These are phyloP conservation scores for Urocitellus parryii DNA, from an alignment of 2,113 vertebrate genomes.

Conservation along the genomic window DNA sequence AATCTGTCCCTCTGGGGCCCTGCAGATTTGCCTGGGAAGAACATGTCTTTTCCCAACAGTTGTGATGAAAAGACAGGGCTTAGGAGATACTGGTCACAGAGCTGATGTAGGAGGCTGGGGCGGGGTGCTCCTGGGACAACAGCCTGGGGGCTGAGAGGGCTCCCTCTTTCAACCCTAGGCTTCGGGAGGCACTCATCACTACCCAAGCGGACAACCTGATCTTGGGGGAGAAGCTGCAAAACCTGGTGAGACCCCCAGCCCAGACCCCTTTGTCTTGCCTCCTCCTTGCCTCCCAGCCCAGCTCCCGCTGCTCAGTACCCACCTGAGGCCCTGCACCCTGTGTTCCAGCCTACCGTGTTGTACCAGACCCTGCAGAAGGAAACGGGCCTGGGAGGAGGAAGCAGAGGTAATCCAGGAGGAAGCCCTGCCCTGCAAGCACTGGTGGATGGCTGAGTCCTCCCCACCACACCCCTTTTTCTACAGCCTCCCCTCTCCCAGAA, in stretches of 20 bases:
- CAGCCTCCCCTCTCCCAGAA: neutral
- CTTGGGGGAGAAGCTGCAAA: conserved; percentile 88
- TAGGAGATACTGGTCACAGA: neutral
- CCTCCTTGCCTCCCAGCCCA: neutral
- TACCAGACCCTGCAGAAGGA: neutral
- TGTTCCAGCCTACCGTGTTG: conserved; percentile 68
- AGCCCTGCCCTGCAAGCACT: neutral
- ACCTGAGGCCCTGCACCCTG: neutral
- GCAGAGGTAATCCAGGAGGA: neutral
- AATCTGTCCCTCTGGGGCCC: neutral
- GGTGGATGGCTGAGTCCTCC: too few species aligned
- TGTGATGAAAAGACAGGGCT: too few species aligned
- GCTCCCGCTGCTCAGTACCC: neutral
- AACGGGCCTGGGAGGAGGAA: conserved; percentile 79
- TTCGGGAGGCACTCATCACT: conserved; percentile 85
- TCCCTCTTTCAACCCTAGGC: conserved; percentile 72
- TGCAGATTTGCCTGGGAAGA: neutral
- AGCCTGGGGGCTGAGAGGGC: neutral
- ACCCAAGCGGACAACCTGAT: conserved; percentile 87
- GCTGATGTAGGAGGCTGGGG: neutral
- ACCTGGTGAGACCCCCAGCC: conserved; percentile 86
- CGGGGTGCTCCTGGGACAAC: neutral
- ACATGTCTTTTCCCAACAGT: neutral
- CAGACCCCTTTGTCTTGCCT: neutral
- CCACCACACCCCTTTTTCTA: neutral